Base-by-base conservation (phyloP, 92 coral and sea anemone genomes). In the Umimayanthus kanabou region DNA sequence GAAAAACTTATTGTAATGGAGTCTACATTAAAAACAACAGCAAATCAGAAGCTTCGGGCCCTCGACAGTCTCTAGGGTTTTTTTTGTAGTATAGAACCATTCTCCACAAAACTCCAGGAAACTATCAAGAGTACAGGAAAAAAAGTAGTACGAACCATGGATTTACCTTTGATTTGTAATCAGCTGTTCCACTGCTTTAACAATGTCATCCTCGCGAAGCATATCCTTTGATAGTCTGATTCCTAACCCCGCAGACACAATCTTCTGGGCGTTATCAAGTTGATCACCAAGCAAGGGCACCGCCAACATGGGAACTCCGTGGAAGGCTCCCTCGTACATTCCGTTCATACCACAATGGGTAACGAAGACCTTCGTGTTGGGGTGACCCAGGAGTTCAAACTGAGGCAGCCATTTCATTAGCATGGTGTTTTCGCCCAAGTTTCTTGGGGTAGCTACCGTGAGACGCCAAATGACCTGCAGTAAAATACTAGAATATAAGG, bases 311-410 rank as follows among this genome's bases (percentile, higher is more conserved):
- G 85, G 85, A 23, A 80, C 73, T 20, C 85, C 85, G 45, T 61
- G 85, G 2, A 14, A 37, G 11, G 73, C 85, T 33, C 49, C 71
- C 47, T 80, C 85, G 73, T 80, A 61, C 85, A 80, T 80, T 6
- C 85, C 73, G 49, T 80, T 80, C 85, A 64, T 39, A 26, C 85
- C 85, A 28, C 73, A 58, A 22, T 80, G 85, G 20, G 85, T 50
- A 13, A 80, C 49, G 33, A 80, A 80, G 49, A 64, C 73, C 39
- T 39, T 37, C 14, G 29, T 61, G 11, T 80, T 18, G 23, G 73
- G 40, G 23, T 80, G 73, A 22, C 50, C 73, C 49, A 80, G n/a
- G 5, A 80, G 85, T 23, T 55, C 84, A 64, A 58, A 58, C 53
- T 61, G 85, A 6, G 85, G 85, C 28, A 80, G 15, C 85, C 74